Percentiles rank a stretch among this genome's conserved stretches.
phyloP scores from a whole-genome alignment of 2,797 vertebrate genomes.

The Chloroceryle amazona region DNA sequence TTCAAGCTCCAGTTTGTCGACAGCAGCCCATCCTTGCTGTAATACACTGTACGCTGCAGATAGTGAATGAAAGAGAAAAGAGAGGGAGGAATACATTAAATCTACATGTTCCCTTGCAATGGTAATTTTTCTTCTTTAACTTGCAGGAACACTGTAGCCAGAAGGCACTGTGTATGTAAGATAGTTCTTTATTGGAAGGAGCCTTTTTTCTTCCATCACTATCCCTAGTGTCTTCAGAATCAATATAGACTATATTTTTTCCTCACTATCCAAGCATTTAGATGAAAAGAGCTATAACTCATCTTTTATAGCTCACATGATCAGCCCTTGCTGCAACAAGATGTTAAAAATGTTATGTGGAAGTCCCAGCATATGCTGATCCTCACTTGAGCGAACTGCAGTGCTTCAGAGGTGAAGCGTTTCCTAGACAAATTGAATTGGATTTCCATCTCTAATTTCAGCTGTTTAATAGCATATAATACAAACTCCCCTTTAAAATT shows the following conservation, averaged over 20 bases:
- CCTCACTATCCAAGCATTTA: neutral
- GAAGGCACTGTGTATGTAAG: neutral
- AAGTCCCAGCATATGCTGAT: neutral
- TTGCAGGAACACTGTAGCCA: neutral
- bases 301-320: neutral
- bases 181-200: neutral
- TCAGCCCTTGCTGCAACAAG: neutral
- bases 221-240: neutral
- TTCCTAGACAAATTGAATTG: conserved; percentile 32
- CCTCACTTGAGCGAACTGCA: neutral
- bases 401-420: neutral
- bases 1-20: neutral
- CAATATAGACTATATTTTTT: neutral
- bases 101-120: neutral
- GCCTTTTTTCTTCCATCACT: neutral
- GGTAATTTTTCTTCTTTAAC: conserved; percentile 21
- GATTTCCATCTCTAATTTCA: conserved; percentile 52
- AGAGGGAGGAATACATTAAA: neutral
- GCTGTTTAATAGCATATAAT: conserved; percentile 21
- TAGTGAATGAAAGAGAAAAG: neutral
- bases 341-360: neutral
- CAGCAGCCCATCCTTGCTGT: neutral
- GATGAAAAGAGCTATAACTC: neutral
- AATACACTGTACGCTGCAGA: neutral
- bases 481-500: conserved; percentile 54